These are phyloP conservation scores for Grammomys dolichurus DNA, from an alignment of 2,113 vertebrate genomes.

Conservation along the genomic window DNA sequence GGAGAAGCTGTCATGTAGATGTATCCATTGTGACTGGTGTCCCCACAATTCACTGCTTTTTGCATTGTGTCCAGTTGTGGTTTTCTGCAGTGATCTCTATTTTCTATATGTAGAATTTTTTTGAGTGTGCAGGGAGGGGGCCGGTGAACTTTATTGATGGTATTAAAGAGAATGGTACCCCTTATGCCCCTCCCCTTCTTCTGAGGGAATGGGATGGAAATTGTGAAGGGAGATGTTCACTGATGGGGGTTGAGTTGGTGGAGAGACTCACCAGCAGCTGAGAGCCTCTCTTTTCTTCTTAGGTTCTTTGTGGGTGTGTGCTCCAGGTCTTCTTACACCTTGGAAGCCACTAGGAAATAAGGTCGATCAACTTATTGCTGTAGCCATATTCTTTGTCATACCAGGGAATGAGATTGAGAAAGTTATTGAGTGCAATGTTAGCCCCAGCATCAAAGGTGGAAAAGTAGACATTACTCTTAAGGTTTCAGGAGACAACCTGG, in stretches of 20 bases:
- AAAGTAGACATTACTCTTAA: neutral
- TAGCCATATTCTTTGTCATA: neutral
- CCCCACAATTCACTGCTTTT: neutral
- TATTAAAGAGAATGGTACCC: neutral
- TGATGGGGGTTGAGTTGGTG: neutral
- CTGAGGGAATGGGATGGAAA: neutral
- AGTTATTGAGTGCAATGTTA: neutral
- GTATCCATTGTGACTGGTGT: neutral
- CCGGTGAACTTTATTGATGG: neutral
- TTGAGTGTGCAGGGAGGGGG: neutral
- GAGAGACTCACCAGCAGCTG: neutral
- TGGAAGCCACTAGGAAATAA: neutral
- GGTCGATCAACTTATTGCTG: neutral
- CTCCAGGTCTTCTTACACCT: neutral
- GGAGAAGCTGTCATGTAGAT: neutral
- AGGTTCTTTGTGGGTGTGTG: neutral
- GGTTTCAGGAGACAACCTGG: neutral
- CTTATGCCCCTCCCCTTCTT: neutral
- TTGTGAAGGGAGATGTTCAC: neutral
- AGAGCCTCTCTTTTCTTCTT: neutral
- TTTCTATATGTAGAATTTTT: neutral
- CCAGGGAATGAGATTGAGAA: neutral
- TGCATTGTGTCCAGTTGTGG: neutral
- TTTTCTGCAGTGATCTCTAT: neutral
- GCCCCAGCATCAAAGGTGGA: neutral